Evolutionary conservation across 2,888 invertebrate genomes (phyloP), one percentile per base, ranked within the genome.

Genomic region (Cephus runcator): DNA sequence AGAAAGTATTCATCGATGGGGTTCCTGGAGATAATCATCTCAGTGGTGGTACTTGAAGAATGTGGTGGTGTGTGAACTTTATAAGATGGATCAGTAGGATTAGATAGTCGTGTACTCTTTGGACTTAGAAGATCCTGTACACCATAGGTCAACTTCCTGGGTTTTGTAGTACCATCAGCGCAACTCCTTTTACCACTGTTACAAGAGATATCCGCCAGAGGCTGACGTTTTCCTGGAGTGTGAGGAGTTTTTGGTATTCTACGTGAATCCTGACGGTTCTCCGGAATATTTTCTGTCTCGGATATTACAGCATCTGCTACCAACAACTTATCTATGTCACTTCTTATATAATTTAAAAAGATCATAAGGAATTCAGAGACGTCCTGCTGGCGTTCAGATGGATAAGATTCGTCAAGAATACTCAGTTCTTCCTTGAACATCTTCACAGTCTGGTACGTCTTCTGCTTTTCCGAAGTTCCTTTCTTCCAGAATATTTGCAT

Each of bases 341-440:
- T 82, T 81, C 88, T 88, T 31, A 90, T 79, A 30, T 87, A 86
- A 79, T 90, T 90, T 15, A 90, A 79, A 68, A 90, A 85, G 69
- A 85, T 88, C 84, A 88, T 88, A 0, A 90, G 77, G 79, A 90
- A 90, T 73, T 90, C 90, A 1, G 89, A 88, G 2, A 89, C 90
- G 81, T 90, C 90, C 78, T 90, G 89, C 77, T 90, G 90, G 0
- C 87, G 84, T 78, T 88, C 85, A 6, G 88, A 87, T 15, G 88
- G 84, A 80, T 89, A 90, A 33, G 87, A 85, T 73, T 84, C 84
- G 75, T 89, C 88, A 6, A 90, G 76, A 36, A 83, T 78, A 31
- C 83, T 82, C 35, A 89, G 80, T 77, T 87, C 87, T 77, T 88
- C 85, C 79, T 90, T 89, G 78, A 89, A 89, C 73, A 83, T 71